Percentiles rank a stretch among this genome's conserved stretches.
Conservation (phyloP, 1,140 invertebrate species). For the Vanessa tameamea region DNA sequence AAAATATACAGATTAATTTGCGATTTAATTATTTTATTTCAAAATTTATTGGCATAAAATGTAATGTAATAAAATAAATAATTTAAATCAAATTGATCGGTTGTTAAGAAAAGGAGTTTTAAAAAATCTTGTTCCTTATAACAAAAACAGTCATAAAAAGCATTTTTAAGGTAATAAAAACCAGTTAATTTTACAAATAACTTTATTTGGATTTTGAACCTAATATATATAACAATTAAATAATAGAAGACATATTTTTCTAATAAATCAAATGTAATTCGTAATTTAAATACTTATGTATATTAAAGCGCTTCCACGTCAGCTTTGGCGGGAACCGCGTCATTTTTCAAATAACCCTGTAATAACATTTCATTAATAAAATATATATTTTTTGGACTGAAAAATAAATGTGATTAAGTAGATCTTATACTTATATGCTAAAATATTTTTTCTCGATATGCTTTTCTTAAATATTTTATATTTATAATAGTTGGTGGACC, state of each 20-base stretch:
- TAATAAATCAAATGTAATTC: slow-evolving; percentile 15
- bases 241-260: slow-evolving; percentile 2
- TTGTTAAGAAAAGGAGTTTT: no score
- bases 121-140: neutral
- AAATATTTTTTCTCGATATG: no score
- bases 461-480: no score
- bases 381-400: neutral
- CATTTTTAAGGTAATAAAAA: neutral
- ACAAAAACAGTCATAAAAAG: neutral
- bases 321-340: slow-evolving; percentile 54
- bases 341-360: slow-evolving; percentile 64
- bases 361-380: slow-evolving; percentile 26
- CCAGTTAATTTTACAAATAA: neutral
- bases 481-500: no score
- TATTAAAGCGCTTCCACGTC: slow-evolving; percentile 62
- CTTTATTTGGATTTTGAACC: slow-evolving; percentile 7
- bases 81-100: no score
- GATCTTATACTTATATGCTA: no score
- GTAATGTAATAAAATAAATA: no score
- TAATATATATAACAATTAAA: slow-evolving; percentile 14
- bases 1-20: no score
- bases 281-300: neutral
- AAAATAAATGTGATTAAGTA: neutral
- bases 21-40: no score
- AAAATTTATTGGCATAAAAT: no score